Percentiles rank a stretch among this genome's conserved stretches.
Conservation (phyloP, 2,797 vertebrate genomes). For the Anniella stebbinsi region DNA sequence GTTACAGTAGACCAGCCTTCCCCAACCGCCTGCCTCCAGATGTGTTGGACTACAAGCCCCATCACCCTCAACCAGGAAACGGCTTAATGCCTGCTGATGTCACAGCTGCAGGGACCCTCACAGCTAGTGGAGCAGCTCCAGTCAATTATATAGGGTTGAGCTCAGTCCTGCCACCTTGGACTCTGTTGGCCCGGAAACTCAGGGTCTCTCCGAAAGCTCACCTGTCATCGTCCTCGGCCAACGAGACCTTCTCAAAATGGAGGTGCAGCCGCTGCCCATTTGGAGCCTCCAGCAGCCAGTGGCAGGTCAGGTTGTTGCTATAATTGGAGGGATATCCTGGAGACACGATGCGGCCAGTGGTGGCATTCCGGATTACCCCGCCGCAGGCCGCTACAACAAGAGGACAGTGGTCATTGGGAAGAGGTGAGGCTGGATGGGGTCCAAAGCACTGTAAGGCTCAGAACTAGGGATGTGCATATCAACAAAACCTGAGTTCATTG, state of each 20-base stretch:
- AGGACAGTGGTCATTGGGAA: neutral
- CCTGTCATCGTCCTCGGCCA: constrained; percentile 99
- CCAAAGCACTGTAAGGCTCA: neutral
- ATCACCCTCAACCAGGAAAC: neutral
- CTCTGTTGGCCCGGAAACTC: accelerated
- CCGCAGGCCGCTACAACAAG: constrained; percentile 86
- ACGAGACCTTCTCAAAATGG: constrained; percentile 97
- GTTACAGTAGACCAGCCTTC: too few relatives aligned
- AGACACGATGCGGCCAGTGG: constrained; percentile 91
- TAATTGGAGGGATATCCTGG: constrained; percentile 97
- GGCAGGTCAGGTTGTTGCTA: constrained; percentile 98
- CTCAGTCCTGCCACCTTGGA: neutral
- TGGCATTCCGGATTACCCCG: constrained; percentile 92
- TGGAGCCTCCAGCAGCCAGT: constrained; percentile 95
- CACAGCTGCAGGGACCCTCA: too few relatives aligned
- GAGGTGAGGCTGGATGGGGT: accelerated
- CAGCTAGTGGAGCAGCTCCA: neutral
- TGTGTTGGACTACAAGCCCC: neutral
- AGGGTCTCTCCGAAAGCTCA: constrained; percentile 61
- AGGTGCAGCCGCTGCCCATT: constrained; percentile 89
- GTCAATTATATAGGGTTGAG: neutral
- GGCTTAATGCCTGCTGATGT: neutral
- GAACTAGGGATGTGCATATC: too few relatives aligned
- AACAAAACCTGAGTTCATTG: too few relatives aligned
- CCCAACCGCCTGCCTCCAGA: too few relatives aligned